Percentiles rank a stretch among this genome's conserved stretches.
Conservation (phyloP, 2,113 vertebrate genomes). For the Hyla sarda region DNA sequence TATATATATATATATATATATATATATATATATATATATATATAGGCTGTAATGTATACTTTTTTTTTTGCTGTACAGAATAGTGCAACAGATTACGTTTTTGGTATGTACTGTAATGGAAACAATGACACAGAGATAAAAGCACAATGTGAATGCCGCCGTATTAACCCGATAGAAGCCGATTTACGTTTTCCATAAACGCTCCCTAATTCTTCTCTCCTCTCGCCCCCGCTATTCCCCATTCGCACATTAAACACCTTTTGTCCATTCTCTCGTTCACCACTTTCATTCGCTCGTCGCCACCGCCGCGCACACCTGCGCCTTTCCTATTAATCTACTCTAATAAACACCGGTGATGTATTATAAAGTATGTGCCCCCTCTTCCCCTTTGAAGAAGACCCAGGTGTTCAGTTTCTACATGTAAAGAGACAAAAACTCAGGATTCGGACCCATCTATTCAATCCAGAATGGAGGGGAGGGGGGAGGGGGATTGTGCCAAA, state of each 20-base stretch:
- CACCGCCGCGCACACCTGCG: neutral
- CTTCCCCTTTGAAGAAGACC: neutral
- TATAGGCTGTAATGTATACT: too few relatives aligned
- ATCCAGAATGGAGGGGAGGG: neutral
- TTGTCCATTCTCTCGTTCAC: neutral
- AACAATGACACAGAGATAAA: too few relatives aligned
- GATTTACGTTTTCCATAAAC: too few relatives aligned
- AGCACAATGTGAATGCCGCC: too few relatives aligned
- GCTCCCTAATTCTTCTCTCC: neutral
- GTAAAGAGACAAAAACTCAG: neutral
- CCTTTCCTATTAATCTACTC: neutral
- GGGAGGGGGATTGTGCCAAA: neutral
- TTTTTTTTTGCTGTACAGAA: too few relatives aligned
- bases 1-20: too few relatives aligned
- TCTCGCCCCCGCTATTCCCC: neutral
- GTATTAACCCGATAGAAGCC: too few relatives aligned
- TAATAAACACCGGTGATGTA: neutral
- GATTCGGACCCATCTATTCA: neutral
- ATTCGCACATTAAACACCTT: neutral
- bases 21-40: too few relatives aligned
- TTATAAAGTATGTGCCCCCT: neutral
- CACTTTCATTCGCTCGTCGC: neutral
- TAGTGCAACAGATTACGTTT: too few relatives aligned
- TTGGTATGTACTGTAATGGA: too few relatives aligned
- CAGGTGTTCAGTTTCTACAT: slow-evolving; percentile 11